Base-by-base conservation (phyloP, 2,888 invertebrate genomes). In the Leucoptera coffeella region DNA sequence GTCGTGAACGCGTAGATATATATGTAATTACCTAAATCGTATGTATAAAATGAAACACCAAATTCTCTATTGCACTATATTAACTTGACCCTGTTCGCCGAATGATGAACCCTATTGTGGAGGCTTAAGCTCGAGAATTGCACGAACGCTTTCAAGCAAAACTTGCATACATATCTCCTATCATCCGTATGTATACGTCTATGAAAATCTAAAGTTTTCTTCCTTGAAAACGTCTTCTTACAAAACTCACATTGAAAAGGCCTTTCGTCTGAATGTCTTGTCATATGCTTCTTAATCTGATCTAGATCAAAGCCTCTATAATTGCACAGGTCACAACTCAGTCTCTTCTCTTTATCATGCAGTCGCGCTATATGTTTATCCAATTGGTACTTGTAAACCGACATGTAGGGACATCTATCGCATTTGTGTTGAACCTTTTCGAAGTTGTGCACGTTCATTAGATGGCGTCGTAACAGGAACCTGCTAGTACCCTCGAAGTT, bases 201-300 rank as follows among this genome's bases (percentile, higher is more conserved):
- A 38, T 77, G 77, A 2, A 72, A 58, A 2, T 73, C 72, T 17
- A 77, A 37, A 0, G 75, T 72, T 29, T 69, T 73, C 35, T 71
- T 69, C 32, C 77, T 71, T 22, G 74, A 74, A 37, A 78, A 78
- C 2, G 64, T 46, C 36, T 77, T 78, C 17, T 71, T 71, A 31
- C 78, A 78, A 30, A 62, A 51, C 4, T 69, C 60, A 33, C 78
- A 78, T 20, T 69, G 57, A 24, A 60, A 75, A 3, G 77, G 77
- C 27, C 75, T 55, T 1, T 72, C 50, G 2, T 74, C 73, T 2
- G 67, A 69, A 30, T 78, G 78, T 0, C 57, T 65, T 1, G 77
- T 64, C 47, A 69, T 69, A 28, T 78, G 78, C 1, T 69, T 53
- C 17, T 57, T 62, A 26, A 78, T 36, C 11, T 73, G 43, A 19